phyloP scores from a whole-genome alignment of 2,797 vertebrate species.

The Enoplosus armatus region DNA sequence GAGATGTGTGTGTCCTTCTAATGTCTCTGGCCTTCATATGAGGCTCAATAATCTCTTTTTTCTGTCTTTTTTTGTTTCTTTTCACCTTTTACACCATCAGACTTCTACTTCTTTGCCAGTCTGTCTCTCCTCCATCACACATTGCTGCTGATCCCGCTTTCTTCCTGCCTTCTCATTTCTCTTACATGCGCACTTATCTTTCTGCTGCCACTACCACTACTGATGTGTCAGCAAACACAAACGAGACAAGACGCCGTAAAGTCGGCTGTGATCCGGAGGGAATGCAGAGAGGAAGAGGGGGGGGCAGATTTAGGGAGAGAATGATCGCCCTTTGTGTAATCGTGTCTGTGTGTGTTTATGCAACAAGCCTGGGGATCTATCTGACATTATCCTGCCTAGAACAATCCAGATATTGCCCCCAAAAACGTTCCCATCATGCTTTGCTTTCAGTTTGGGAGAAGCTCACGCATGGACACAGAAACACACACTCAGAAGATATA shows the following conservation, averaged over 20 bases:
- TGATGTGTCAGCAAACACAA: conserved; percentile 72
- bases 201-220: conserved; percentile 43
- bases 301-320: conserved; percentile 31
- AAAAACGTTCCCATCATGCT: conserved; percentile 52
- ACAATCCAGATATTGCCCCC: conserved; percentile 45
- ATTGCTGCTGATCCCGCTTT: conserved; percentile 23
- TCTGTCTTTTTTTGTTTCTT: conserved; percentile 31
- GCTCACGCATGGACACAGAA: conserved; percentile 1
- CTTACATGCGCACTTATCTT: conserved; percentile 58
- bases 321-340: conserved; percentile 34
- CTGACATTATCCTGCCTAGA: conserved; percentile 66
- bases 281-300: neutral
- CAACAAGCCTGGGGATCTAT: conserved; percentile 51
- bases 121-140: conserved; percentile 12
- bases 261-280: conserved; percentile 47
- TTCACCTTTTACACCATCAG: conserved; percentile 45
- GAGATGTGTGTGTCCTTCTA: conserved; percentile 46
- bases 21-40: conserved; percentile 52
- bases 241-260: conserved; percentile 53
- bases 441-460: conserved; percentile 35
- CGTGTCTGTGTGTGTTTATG: conserved; percentile 43
- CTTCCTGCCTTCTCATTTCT: conserved; percentile 43
- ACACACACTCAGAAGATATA: neutral
- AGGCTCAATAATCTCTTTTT: conserved; percentile 39
- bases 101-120: conserved; percentile 24